phyloP scores from a whole-genome alignment of 2,113 vertebrate species.

The Pagrus major region DNA sequence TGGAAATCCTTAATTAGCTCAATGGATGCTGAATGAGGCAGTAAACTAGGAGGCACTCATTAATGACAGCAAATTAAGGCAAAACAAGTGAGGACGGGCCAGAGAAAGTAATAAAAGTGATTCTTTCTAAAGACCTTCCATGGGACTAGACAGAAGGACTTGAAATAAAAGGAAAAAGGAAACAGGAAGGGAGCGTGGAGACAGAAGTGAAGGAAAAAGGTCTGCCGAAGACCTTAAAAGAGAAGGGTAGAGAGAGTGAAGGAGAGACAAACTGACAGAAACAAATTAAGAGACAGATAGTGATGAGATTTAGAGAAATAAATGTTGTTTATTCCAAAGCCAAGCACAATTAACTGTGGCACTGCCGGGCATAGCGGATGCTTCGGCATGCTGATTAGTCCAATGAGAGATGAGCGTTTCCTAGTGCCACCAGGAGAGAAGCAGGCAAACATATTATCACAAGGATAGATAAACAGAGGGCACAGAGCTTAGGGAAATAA shows the following conservation, averaged over 20 bases:
- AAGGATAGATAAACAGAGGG: constrained; percentile 72
- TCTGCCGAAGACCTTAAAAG: constrained; percentile 3
- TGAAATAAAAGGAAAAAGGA: neutral
- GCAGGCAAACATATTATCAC: constrained; percentile 73
- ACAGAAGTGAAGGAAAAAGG: constrained; percentile 10
- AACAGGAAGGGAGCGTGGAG: neutral
- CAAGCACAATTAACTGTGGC: constrained; percentile 82
- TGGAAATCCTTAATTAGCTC: constrained; percentile 83
- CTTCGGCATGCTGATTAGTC: constrained; percentile 80
- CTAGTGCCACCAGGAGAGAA: constrained; percentile 70
- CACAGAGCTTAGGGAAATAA: constrained; percentile 51
- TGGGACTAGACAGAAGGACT: neutral
- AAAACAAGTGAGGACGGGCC: constrained; percentile 28
- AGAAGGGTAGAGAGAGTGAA: neutral
- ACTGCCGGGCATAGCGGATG: constrained; percentile 80
- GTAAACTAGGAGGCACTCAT: constrained; percentile 71
- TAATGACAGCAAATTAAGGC: constrained; percentile 72
- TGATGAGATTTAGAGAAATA: constrained; percentile 73
- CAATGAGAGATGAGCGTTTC: constrained; percentile 80
- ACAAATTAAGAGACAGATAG: constrained; percentile 67
- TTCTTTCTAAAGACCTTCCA: neutral
- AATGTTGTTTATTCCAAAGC: constrained; percentile 80
- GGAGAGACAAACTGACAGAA: constrained; percentile 63
- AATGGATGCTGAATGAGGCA: constrained; percentile 74
- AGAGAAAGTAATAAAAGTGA: constrained; percentile 20